Evolutionary conservation across 2,888 invertebrate species (phyloP).

Genomic region (Hermaeophaga mercurialis): DNA sequence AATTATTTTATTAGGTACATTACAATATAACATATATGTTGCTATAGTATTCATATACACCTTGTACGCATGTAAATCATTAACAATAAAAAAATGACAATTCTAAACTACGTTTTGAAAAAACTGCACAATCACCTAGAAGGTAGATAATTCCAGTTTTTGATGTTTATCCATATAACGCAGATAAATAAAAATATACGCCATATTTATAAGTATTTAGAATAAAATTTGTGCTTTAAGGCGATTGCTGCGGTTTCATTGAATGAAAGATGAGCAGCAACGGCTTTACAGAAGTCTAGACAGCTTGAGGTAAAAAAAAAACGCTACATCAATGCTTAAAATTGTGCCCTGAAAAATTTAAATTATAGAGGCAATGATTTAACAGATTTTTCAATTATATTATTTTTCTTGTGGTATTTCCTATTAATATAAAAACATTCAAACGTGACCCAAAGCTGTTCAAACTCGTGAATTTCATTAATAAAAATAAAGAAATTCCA

Average conservation of each 20-base stretch:
- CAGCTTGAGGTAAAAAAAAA: conserved; percentile 31
- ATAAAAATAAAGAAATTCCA: conserved; percentile 31
- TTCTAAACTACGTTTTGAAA: conserved; percentile 53
- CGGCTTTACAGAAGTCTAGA: conserved; percentile 32
- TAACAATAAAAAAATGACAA: conserved; percentile 55
- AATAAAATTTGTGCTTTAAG: conserved; percentile 41
- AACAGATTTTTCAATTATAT: conserved; percentile 42
- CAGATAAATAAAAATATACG: conserved; percentile 37
- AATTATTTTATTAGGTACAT: conserved; percentile 56
- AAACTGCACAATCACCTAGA: conserved; percentile 40
- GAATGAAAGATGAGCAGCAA: conserved; percentile 23
- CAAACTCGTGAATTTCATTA: conserved; percentile 36
- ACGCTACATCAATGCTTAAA: conserved; percentile 35
- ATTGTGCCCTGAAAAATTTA: conserved; percentile 44
- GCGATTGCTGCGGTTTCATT: conserved; percentile 19
- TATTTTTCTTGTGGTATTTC: conserved; percentile 46
- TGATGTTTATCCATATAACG: conserved; percentile 34
- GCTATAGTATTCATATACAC: conserved; percentile 56
- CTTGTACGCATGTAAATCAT: conserved; percentile 52
- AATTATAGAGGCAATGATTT: conserved; percentile 38
- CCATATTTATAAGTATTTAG: conserved; percentile 37
- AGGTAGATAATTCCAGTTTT: conserved; percentile 33
- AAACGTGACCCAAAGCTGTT: conserved; percentile 38
- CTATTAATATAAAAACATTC: conserved; percentile 51
- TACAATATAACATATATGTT: conserved; percentile 58